phyloP scores from a whole-genome alignment of 2,797 vertebrate species.

The Amphiprion clarkii region DNA sequence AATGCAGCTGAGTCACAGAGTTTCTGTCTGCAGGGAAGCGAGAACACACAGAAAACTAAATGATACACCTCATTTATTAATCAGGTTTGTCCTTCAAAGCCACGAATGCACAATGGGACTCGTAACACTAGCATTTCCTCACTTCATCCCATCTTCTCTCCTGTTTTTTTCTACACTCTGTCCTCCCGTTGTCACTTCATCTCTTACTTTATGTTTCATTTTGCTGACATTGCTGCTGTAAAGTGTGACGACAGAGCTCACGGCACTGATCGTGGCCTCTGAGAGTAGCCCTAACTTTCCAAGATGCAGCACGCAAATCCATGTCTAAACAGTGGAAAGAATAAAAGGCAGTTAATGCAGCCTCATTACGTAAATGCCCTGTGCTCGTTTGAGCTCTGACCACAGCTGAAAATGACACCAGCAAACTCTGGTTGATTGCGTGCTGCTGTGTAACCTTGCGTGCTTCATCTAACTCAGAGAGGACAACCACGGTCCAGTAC shows the following conservation, averaged over 20 bases:
- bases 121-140: no score
- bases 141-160: not conserved
- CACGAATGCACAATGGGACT: no score
- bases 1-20: no score
- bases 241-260: constrained; percentile 30
- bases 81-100: no score
- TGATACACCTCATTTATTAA: no score
- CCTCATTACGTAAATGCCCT: constrained; percentile 60
- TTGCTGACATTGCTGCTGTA: not conserved
- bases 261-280: constrained; percentile 23
- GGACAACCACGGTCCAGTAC: constrained; percentile 1
- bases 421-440: constrained; percentile 48
- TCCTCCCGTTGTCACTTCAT: not conserved
- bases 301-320: constrained; percentile 49
- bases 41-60: no score
- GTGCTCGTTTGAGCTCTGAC: constrained; percentile 62
- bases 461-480: constrained; percentile 22
- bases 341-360: constrained; percentile 58
- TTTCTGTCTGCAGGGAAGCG: no score
- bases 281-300: constrained; percentile 41
- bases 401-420: constrained; percentile 63
- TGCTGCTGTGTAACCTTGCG: constrained; percentile 38
- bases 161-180: not conserved
- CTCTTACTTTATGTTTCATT: constrained; percentile 20
- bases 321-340: constrained; percentile 76